Base-by-base conservation (phyloP, 2,888 invertebrate species). In the Chalcosyrphus nemorum region DNA sequence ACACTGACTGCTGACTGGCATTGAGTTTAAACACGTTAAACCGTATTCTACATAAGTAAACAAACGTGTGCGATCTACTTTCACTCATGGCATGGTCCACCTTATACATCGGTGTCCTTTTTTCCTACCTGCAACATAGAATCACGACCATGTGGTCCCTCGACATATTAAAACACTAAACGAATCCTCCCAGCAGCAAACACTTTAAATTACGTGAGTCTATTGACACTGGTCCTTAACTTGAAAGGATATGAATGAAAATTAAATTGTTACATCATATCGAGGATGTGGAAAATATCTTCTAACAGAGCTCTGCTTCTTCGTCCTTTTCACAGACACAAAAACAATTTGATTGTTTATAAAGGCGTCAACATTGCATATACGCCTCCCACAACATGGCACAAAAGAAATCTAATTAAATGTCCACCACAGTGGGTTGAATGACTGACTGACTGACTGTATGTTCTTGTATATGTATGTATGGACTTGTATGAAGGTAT, bases 331-430 rank as follows among this genome's bases (percentile, higher is more conserved):
- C 56, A 15, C 11, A 41, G 84, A 75, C 27, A 59, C 65, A 70
- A 71, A 70, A 56, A 76, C 82, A 68, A 70, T 84, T 80, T 78
- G 68, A 84, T 78, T 84, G 84, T 84, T 84, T 78, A 80, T 70
- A 78, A 84, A 84, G 84, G 84, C 84, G 84, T 84, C 59, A 65
- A 84, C 84, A 70, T 80, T 59, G 74, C 56, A 70, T 47, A 68
- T 74, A 78, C 78, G 78, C 84, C 84, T 84, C 84, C 84, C 84
- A 84, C 84, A 78, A 78, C 84, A 84, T 80, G 84, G 78, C 70
- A 78, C 59, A n/a, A 80, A 84, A 84, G 78, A 84, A 84, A 78
- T 84, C 84, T 84, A 84, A 84, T 84, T 84, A 84, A 84, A 70
- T 80, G 78, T 70, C 78, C 82, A 78, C 77, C 78, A 61, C 77